phyloP scores from a whole-genome alignment of 2,113 vertebrate genomes.

The Clarias magur region DNA sequence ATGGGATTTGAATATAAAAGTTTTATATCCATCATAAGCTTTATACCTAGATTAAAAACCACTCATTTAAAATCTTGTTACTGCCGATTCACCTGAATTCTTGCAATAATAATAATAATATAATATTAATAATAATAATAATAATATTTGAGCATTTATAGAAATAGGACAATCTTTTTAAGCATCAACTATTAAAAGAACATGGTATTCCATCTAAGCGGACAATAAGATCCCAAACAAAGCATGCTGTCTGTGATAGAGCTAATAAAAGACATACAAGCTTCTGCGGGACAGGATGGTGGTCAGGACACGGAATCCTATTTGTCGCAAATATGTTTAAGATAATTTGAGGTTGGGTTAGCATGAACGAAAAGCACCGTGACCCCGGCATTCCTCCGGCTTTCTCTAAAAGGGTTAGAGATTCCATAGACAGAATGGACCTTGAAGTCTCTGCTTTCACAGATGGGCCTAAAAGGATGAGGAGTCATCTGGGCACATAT shows the following conservation, averaged over 20 bases:
- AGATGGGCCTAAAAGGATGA: conserved; percentile 75
- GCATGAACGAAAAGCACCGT: conserved; percentile 57
- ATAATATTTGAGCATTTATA: not conserved
- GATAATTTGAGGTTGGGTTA: conserved; percentile 70
- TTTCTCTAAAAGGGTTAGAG: conserved; percentile 75
- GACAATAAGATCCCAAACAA: conserved; percentile 54
- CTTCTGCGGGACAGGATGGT: conserved; percentile 52
- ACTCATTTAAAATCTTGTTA: not conserved
- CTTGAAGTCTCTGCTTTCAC: conserved; percentile 54
- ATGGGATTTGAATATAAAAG: not conserved
- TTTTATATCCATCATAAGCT: not conserved
- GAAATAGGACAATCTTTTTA: not conserved
- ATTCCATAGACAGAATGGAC: conserved; percentile 65
- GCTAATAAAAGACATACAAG: conserved; percentile 9
- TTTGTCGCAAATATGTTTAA: conserved; percentile 78
- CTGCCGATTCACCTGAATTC: not conserved
- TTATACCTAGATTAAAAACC: not conserved
- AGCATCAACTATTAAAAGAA: not conserved
- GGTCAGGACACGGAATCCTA: conserved; percentile 70
- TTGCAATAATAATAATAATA: not conserved
- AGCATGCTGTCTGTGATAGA: conserved; percentile 16
- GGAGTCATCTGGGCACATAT: conserved; percentile 72
- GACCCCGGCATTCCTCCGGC: conserved; percentile 55
- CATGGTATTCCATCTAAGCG: not conserved
- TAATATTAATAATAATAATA: not conserved